Conservation (phyloP, 2,888 invertebrate genomes). For the Drosophila birchii region DNA sequence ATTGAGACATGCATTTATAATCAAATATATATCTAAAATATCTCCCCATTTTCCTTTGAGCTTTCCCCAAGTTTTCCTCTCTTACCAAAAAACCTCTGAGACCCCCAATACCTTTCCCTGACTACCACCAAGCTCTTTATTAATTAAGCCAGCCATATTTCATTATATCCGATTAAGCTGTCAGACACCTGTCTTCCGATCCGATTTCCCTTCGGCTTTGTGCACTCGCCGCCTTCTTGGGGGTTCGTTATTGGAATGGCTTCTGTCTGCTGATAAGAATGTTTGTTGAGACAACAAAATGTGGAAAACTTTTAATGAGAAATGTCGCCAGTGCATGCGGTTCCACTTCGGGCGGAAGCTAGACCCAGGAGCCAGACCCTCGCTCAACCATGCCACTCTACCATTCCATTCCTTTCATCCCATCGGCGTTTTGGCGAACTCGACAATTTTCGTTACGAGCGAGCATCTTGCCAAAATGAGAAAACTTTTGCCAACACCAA, state of each 20-base stretch:
- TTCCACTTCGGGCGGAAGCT: conserved; percentile 21
- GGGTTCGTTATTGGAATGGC: conserved; percentile 66
- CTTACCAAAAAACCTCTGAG: neutral
- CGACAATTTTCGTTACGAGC: conserved; percentile 78
- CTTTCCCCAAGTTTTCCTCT: neutral
- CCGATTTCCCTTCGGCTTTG: conserved; percentile 22
- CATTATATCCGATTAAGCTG: conserved; percentile 29
- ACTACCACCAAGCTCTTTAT: conserved; percentile 25
- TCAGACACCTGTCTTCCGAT: conserved; percentile 45
- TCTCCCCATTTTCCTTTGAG: neutral
- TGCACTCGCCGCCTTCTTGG: conserved; percentile 22
- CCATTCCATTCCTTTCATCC: conserved; percentile 34
- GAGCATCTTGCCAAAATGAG: conserved; percentile 76
- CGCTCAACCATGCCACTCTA: conserved; percentile 14
- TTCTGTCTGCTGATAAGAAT: conserved; percentile 76
- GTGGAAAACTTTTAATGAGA: conserved; percentile 76
- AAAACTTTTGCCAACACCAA: conserved; percentile 76
- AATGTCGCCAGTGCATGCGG: conserved; percentile 67
- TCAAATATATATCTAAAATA: neutral
- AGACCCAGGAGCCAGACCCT: neutral
- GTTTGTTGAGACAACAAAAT: conserved; percentile 62
- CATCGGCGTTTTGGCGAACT: conserved; percentile 68
- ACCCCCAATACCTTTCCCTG: neutral
- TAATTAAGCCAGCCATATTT: conserved; percentile 38
- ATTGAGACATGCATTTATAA: neutral